Evolutionary conservation across 2,888 invertebrate genomes (phyloP), one percentile per base, ranked within the genome.

Genomic region (Tipula confusa): DNA sequence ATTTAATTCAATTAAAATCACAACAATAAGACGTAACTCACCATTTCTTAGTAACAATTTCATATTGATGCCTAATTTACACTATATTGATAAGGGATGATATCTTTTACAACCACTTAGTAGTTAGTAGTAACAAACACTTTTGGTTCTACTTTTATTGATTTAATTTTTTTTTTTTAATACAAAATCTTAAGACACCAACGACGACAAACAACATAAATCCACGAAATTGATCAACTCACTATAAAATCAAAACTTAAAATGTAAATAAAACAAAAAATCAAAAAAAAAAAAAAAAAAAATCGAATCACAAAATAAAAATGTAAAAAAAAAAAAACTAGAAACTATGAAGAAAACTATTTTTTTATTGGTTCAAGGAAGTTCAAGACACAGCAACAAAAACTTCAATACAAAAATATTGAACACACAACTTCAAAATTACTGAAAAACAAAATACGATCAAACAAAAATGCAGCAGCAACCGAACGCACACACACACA

Each of bases 321-420:
- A 15, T 43, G 15, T 15, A 33, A 43, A 43, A 6, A 43, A 18
- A 24, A 64, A 48, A 64, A 64, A 64, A 64, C 64, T 64, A 64
- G 64, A 64, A 64, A 64, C 64, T 64, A 64, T 64, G 24, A 64
- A 43, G 15, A 43, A 43, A 64, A 64, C 24, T 64, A 24, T 64
- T 64, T 64, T 64, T 64, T 64, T 64, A 64, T 64, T 64, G 64
- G 64, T 64, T 64, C 64, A 64, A 64, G 64, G 64, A 64, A 64
- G 64, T 64, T 64, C 64, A 64, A 24, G 64, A 24, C 24, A 24
- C 64, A 64, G 64, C 24, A 64, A 64, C 64, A 64, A 64, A 64
- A 64, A 24, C 24, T 64, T 33, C n/a, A 43, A 43, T n/a, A 43
- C n/a, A 43, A 43, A 43, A n/a, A 43, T 24, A 24, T 18, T 24